These are phyloP conservation scores for Notolabrus celidotus DNA, from an alignment of 2,797 vertebrate genomes.

Conservation along the genomic window DNA sequence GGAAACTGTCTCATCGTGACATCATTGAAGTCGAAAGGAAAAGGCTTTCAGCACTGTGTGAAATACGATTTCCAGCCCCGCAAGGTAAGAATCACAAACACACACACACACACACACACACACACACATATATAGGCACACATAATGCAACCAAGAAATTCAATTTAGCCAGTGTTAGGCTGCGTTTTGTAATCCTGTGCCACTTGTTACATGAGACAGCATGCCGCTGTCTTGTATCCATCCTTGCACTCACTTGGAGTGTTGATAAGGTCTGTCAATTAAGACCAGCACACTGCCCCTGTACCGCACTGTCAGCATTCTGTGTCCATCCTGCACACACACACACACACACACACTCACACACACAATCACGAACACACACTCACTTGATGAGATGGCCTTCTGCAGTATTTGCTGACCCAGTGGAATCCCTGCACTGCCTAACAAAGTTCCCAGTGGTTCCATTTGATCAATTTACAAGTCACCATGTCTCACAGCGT, in stretches of 20 bases:
- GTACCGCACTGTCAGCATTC: slow-evolving; percentile 66
- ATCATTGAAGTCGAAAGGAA: slow-evolving; percentile 98
- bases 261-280: slow-evolving; percentile 78
- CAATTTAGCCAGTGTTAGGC: background rate
- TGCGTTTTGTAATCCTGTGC: slow-evolving; percentile 4
- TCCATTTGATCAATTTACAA: slow-evolving; percentile 76
- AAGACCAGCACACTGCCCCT: slow-evolving; percentile 52
- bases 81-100: slow-evolving; percentile 90
- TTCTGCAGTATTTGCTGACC: slow-evolving; percentile 72
- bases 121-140: background rate
- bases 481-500: slow-evolving; percentile 50
- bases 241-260: slow-evolving; percentile 36
- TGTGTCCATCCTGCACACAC: slow-evolving; percentile 40
- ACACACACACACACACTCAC: slow-evolving; percentile 19
- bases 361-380: slow-evolving; percentile 32
- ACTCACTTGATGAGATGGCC: slow-evolving; percentile 68
- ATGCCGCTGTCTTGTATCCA: slow-evolving; percentile 24
- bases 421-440: slow-evolving; percentile 56
- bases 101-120: background rate
- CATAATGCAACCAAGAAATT: background rate
- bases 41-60: slow-evolving; percentile 99
- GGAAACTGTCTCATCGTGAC: slow-evolving; percentile 99
- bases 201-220: slow-evolving; percentile 48
- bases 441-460: slow-evolving; percentile 75
- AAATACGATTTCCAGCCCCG: slow-evolving; percentile 99